Evolutionary conservation across 1,140 invertebrate species (phyloP).

Genomic region (Epicauta chinensis): DNA sequence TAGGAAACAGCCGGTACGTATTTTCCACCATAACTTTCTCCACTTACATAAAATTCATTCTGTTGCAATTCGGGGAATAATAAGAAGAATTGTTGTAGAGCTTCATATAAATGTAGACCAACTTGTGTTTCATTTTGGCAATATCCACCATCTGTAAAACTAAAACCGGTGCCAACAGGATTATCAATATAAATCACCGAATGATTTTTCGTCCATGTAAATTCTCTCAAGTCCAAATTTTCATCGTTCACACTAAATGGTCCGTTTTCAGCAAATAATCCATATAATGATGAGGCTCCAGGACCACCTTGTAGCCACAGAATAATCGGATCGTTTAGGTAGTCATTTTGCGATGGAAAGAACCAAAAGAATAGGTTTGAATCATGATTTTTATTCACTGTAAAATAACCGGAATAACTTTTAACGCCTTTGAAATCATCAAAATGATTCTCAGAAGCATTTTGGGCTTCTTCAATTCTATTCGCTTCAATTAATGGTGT

Average conservation of each 20-base stretch:
- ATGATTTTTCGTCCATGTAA: constrained; percentile 67
- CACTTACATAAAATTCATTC: constrained; percentile 68
- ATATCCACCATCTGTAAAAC: constrained; percentile 62
- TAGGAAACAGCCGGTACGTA: constrained; percentile 72
- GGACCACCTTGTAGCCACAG: constrained; percentile 75
- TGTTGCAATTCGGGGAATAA: constrained; percentile 61
- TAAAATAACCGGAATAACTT: constrained; percentile 58
- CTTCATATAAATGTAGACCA: constrained; percentile 57
- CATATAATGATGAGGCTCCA: constrained; percentile 62
- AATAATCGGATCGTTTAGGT: constrained; percentile 53
- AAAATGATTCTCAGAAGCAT: constrained; percentile 23
- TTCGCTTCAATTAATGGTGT: constrained; percentile 48
- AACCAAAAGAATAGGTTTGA: constrained; percentile 78
- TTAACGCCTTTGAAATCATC: constrained; percentile 33
- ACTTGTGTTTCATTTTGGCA: constrained; percentile 59
- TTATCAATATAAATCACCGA: constrained; percentile 80
- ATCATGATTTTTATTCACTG: constrained; percentile 57
- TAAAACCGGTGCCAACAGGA: constrained; percentile 77
- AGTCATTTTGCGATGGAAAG: constrained; percentile 54
- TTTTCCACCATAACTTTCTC: constrained; percentile 82
- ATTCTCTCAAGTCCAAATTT: constrained; percentile 47
- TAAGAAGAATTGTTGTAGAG: constrained; percentile 64
- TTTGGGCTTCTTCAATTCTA: constrained; percentile 43
- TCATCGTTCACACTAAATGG: constrained; percentile 48
- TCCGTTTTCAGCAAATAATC: constrained; percentile 66